Evolutionary conservation across 30 jellyfish, hydroid and myxozoan genomes (phyloP).

Genomic region (Chironex yamaguchii): DNA sequence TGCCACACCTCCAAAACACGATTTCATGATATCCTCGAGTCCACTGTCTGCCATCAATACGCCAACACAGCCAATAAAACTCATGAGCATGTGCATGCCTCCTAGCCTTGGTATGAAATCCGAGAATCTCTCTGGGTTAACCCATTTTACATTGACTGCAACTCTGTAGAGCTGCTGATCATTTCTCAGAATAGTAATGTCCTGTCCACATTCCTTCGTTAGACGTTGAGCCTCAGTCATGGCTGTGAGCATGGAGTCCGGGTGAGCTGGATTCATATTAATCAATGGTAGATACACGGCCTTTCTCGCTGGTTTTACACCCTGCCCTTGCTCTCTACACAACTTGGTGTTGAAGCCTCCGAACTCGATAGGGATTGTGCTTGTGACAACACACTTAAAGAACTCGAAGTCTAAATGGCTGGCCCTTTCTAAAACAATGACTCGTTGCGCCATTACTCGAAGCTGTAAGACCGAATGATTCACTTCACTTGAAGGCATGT

Average conservation of each 20-base stretch:
- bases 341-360: conserved; percentile 12
- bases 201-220: conserved; percentile 30
- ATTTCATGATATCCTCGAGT: not conserved
- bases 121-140: not conserved
- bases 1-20: conserved; percentile 26
- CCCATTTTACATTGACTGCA: conserved; percentile 24
- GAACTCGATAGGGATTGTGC: conserved; percentile 9
- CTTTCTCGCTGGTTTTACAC: not conserved
- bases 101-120: conserved; percentile 23
- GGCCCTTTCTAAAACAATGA: not conserved
- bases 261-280: conserved; percentile 33
- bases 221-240: conserved; percentile 5
- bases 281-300: conserved; percentile 16
- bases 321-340: conserved; percentile 31
- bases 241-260: conserved; percentile 36
- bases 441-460: not conserved
- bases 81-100: conserved; percentile 61
- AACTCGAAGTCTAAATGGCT: conserved; percentile 22
- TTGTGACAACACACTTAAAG: not conserved
- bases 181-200: not conserved
- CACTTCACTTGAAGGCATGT: too few species aligned
- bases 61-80: conserved; percentile 52
- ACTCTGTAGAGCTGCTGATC: conserved; percentile 59
- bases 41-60: conserved; percentile 25
- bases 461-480: too few species aligned